Base-by-base conservation (phyloP, 2,888 invertebrate species). In the Minunthozetes semirufus region DNA sequence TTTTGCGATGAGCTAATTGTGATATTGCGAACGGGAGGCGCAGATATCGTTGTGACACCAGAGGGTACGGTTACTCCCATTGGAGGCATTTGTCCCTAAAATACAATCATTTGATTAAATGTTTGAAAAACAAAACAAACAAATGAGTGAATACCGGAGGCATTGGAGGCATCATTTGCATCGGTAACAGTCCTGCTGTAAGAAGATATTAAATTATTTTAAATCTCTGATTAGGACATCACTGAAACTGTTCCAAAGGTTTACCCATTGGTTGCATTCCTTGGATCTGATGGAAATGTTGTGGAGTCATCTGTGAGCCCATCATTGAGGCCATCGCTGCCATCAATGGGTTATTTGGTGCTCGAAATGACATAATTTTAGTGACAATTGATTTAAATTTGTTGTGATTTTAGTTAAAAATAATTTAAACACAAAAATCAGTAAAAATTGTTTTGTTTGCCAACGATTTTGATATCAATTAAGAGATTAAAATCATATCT, bases 41-140 rank as follows among this genome's bases (percentile, higher is more conserved):
- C 77, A 27, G 74, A 74, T 50, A 77, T 77, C 8, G 77, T 61
- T 3, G 77, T 74, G 17, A 77, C 77, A 25, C 77, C 77, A 0
- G 77, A 50, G 8, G 77, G 77, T 11, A 76, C 76, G 22, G 77
- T 76, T 17, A 76, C 73, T 25, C 76, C 73, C 75, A 76, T 73
- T n/a, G 70, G 4, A 19, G 11, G 29, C 15, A 59, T 29, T 59
- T 22, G 22, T 6, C 19, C 19, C 50, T 22, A 59, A 59, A 15
- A 59, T 15, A 15, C 29, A 29, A 59, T 56, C 48, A 50, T n/a
- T 50, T 19, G n/a, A 50, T 5, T 50, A 50, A 50, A 13, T 42
- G 42, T 1, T 11, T 42, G 1, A 13, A 42, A 13, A 33, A 5
- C 8, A 42, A 42, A 13, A 42, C 8, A 42, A 9, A n/a, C n/a